phyloP scores from a whole-genome alignment of 2,113 vertebrate species.

The Bucco capensis region DNA sequence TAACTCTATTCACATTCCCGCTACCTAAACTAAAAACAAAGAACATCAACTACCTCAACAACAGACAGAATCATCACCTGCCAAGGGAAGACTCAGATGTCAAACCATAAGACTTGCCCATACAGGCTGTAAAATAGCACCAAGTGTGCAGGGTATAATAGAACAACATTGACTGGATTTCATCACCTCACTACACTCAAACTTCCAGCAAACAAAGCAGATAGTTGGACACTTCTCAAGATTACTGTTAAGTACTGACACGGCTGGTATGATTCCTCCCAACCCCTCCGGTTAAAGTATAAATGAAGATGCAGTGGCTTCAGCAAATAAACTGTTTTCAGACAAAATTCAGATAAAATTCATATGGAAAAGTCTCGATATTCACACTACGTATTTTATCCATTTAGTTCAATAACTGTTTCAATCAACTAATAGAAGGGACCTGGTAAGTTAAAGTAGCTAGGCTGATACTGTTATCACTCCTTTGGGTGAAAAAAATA shows the following conservation, averaged over 20 bases:
- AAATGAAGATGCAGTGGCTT: constrained; percentile 23
- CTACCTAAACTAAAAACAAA: too few species aligned
- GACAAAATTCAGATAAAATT: constrained; percentile 17
- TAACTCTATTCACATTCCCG: constrained; percentile 15
- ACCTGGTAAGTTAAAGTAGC: background rate
- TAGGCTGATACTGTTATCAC: background rate
- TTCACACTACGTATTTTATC: background rate
- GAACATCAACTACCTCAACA: constrained; percentile 32
- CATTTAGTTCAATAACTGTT: constrained; percentile 38
- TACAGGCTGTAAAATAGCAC: constrained; percentile 13
- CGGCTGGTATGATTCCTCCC: background rate
- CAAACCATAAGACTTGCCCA: constrained; percentile 47
- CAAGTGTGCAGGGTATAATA: background rate
- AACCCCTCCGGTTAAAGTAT: background rate
- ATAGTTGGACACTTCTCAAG: constrained; percentile 8
- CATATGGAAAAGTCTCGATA: background rate
- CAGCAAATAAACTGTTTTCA: constrained; percentile 36
- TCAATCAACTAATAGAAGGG: constrained; percentile 10
- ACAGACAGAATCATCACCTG: constrained; percentile 7
- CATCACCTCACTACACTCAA: constrained; percentile 4
- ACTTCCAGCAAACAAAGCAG: constrained; percentile 36
- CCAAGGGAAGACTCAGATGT: constrained; percentile 46
- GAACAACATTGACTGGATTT: constrained; percentile 12
- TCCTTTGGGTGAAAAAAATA: background rate
- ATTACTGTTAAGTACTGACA: background rate